Percentiles rank a stretch among this genome's conserved stretches.
These are phyloP conservation scores for Pungitius pungitius DNA, from an alignment of 2,113 vertebrate species.

Conservation along the genomic window DNA sequence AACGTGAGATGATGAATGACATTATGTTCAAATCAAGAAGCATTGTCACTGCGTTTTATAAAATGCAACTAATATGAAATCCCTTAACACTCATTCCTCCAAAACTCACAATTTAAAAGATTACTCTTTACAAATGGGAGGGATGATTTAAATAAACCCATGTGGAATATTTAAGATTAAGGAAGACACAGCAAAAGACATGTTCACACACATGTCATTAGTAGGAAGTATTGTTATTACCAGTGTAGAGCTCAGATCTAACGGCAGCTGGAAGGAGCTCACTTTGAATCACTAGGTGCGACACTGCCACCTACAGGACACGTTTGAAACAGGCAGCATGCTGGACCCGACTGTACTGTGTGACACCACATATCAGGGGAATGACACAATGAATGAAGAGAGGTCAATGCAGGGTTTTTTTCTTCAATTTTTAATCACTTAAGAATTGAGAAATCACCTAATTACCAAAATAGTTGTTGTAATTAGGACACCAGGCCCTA, in stretches of 20 bases:
- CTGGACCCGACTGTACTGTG: background rate
- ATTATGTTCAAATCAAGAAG: slow-evolving; percentile 46
- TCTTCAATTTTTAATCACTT: too few relatives aligned
- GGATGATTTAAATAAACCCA: slow-evolving; percentile 42
- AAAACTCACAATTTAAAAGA: slow-evolving; percentile 2
- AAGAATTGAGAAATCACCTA: too few relatives aligned
- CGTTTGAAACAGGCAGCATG: background rate
- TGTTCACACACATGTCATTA: background rate
- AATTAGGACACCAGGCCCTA: background rate
- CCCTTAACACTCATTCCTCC: slow-evolving; percentile 40
- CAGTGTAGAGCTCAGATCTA: background rate
- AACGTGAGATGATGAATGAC: slow-evolving; percentile 45
- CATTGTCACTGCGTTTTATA: slow-evolving; percentile 45
- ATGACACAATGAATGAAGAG: background rate
- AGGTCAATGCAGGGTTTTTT: background rate
- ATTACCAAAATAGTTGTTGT: too few relatives aligned
- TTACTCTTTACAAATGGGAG: slow-evolving; percentile 2
- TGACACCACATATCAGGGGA: too few relatives aligned
- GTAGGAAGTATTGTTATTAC: background rate
- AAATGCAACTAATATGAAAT: slow-evolving; percentile 64
- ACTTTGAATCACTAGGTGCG: slow-evolving; percentile 31
- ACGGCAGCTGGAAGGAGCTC: slow-evolving; percentile 15
- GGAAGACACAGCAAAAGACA: background rate
- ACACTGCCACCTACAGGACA: slow-evolving; percentile 73
- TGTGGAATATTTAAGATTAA: slow-evolving; percentile 16